Base-by-base conservation (phyloP, 1,140 invertebrate species). In the Calephelis nemesis region DNA sequence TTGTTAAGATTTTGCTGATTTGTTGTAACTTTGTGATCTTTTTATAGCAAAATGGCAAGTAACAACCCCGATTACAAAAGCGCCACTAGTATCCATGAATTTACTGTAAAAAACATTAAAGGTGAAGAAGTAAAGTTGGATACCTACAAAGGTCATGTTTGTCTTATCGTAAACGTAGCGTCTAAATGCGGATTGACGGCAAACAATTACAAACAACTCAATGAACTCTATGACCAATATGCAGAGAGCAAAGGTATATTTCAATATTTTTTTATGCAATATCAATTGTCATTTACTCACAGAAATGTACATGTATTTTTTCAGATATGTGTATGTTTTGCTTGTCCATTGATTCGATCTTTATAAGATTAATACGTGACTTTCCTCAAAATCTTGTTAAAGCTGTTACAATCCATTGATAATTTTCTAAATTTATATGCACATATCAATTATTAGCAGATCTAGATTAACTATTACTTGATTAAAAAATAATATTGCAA, bases 121-220 rank as follows among this genome's bases (percentile, higher is more conserved):
- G 96, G 96, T 8, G 94, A 97, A 74, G 93, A 95, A 63, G 94
- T 97, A 1, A 94, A 95, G 1, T 79, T 97, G 66, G 94, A 95
- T 63, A 94, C 94, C 78, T 97, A 96, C 87, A 94, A 94, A 82
- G 95, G 94, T 9, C 93, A 96, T 85, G 95, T 97, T 11, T 92
- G 94, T 15, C 92, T 98, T 47, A 95, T 98, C 69, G 97, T 97
- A 0, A 98, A 98, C 89, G 97, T 98, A 13, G 97, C 97, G 1
- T 97, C 96, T n/a, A 94, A 97, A 74, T 98, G 97, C 91, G 97
- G 97, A 6, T 93, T 96, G 40, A 98, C 97, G 1, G 94, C 95
- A 19, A 94, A 92, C 42, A 97, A 98, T 88, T 98, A 98, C 87
- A 95, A 95, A 70, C 94, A 96, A 81, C 92, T 98, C 11, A 94